Percentiles rank a stretch among this genome's conserved stretches.
Evolutionary conservation across 2,113 vertebrate genomes (phyloP).

Genomic region (Cathartes aura): DNA sequence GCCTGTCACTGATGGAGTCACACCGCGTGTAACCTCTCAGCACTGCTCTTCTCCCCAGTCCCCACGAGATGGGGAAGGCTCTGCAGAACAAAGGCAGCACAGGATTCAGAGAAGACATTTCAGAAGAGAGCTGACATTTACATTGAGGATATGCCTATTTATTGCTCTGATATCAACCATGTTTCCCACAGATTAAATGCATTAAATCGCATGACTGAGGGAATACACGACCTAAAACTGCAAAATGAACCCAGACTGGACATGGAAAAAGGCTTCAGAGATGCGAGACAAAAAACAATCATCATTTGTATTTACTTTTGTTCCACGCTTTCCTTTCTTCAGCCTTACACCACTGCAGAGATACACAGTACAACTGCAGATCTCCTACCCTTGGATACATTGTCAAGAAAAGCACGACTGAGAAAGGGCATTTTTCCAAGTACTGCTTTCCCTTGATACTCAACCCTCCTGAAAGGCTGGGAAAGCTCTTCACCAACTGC

Average conservation of each 20-base stretch:
- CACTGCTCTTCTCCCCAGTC: neutral
- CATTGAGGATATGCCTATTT: neutral
- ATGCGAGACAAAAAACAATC: neutral
- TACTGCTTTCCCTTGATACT: neutral
- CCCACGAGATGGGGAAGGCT: fast-evolving
- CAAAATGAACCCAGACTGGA: neutral
- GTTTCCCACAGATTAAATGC: neutral
- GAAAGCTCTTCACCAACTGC: neutral
- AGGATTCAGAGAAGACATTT: neutral
- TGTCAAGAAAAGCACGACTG: neutral
- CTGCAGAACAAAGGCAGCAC: neutral
- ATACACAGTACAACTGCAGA: neutral
- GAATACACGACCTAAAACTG: neutral
- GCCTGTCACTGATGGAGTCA: fast-evolving
- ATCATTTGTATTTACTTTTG: neutral
- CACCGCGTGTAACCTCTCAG: fast-evolving
- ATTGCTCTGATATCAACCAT: fast-evolving
- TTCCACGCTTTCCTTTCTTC: neutral
- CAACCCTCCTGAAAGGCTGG: neutral
- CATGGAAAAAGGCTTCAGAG: neutral
- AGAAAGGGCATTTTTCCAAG: neutral
- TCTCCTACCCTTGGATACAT: fast-evolving
- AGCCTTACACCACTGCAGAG: neutral
- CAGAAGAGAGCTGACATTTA: neutral
- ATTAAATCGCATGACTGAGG: neutral